Conservation (phyloP, 2,113 vertebrate genomes). For the Salvelinus namaycush region DNA sequence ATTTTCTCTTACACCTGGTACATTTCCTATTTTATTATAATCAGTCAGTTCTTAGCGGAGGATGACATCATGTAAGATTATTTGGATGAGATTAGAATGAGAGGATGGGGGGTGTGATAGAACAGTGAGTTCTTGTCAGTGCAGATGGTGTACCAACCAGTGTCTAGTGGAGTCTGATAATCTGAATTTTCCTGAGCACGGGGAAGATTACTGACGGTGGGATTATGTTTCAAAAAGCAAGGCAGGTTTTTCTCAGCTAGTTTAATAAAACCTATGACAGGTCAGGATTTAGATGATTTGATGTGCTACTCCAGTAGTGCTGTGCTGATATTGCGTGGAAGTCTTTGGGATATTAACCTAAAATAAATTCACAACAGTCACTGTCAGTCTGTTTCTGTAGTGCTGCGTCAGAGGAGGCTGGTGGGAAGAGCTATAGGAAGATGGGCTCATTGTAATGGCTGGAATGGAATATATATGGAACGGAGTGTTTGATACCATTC, state of each 20-base stretch:
- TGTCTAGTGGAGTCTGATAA: constrained; percentile 23
- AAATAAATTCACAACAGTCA: background rate
- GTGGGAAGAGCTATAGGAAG: no score
- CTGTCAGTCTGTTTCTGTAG: background rate
- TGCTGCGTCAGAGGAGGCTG: no score
- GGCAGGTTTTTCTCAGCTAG: constrained; percentile 11
- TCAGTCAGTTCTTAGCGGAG: constrained; percentile 6
- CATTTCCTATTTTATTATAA: background rate
- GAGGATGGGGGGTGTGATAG: background rate
- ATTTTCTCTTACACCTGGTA: no score
- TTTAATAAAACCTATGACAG: background rate
- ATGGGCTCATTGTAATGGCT: no score
- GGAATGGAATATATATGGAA: no score
- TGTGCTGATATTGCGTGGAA: no score
- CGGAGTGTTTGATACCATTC: no score
- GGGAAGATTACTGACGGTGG: constrained; percentile 32
- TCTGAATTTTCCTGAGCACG: constrained; percentile 39
- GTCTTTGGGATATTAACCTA: no score
- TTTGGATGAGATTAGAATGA: constrained; percentile 17
- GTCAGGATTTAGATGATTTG: background rate
- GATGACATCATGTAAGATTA: constrained; percentile 15
- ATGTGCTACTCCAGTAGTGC: background rate
- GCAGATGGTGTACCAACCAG: constrained; percentile 36
- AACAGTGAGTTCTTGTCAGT: constrained; percentile 15
- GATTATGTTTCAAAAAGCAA: constrained; percentile 43